Evolutionary conservation across 2,888 invertebrate genomes (phyloP), one percentile per base, ranked within the genome.

Genomic region (Branchinecta sandiegonensis): DNA sequence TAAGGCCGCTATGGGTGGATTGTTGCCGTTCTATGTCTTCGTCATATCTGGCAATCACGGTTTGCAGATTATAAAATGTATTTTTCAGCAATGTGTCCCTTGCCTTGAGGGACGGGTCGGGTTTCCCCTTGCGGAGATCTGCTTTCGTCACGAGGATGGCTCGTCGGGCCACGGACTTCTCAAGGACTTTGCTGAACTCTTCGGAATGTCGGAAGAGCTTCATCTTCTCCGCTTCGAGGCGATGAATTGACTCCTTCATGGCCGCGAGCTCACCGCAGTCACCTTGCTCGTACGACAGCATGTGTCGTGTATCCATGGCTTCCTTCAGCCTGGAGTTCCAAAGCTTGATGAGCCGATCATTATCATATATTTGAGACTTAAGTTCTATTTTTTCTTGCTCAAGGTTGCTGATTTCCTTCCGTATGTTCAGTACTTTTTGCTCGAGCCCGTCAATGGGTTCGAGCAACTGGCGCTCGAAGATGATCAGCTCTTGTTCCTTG

Each of bases 111-210:
- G 56, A 56, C n/a, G 56, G 56, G 17, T 56, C 56, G 17, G 56
- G 56, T 17, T 17, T 56, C 8, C 56, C 56, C 17, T 56, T 56
- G 8, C 56, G n/a, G 8, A 56, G 17, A 17, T 56, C 56, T 14
- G 56, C n/a, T 14, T n/a, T 17, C 8, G n/a, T 17, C 17, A 56
- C 56, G 17, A 56, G 56, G 56, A n/a, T 14, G 8, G 56, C 56
- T 56, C 56, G 7, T 56, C 17, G 56, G 17, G n/a, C 17, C 56
- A 56, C 56, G 17, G 56, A n/a, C 2, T 56, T 56, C 17, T 56
- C 56, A n/a, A 56, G 56, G 56, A 56, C 9, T 56, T 17, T 56
- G 17, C 56, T 56, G n/a, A 56, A 17, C 56, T 56, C 56, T 56
- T 56, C 56, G 10, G 17, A 14, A 56, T n/a, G 8, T 9, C 17